Base-by-base conservation (phyloP, 30 jellyfish, hydroid and myxozoan genomes). In the Mastigias papua region DNA sequence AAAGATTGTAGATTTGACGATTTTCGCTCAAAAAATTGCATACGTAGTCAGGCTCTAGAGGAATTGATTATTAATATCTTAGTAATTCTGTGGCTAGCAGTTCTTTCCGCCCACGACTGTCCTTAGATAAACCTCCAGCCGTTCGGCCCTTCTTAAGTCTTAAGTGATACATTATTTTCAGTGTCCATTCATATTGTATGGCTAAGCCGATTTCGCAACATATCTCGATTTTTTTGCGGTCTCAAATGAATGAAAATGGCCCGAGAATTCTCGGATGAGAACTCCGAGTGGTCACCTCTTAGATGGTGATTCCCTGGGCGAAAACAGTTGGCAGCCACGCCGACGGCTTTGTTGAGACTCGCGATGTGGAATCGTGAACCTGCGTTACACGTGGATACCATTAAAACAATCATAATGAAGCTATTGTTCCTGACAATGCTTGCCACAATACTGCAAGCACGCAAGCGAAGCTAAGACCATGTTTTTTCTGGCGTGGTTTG, bases 321-420 rank as follows among this genome's bases (percentile, higher is more conserved):
- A 31, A 84, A 73, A 83, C 93, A 83, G 93, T 83, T 83, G 93
- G 93, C 93, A 83, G 93, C 93, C 93, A 83, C 93, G 93, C 93
- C 93, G 81, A 61, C 72, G 83, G 86, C 81, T 69, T 83, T 83
- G 93, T 83, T 83, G 86, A 49, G 80, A 71, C 93, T 83, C 93
- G 93, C 93, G 93, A 83, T 83, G 93, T 83, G 93, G 86, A 78
- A 73, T 76, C 80, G 84, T 21, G 93, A 71, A 83, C 93, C 93
- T 83, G 93, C 60, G 93, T 30, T 72, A 67, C 93, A 83, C 93
- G 93, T 83, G 93, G 77, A 73, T 78, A 78, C 88, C 78, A 66
- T n/a, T 50, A 16, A 78, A 78, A 78, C 88, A 78, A 63, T 63
- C 34, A 51, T 26, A 31, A 61, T 57, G 63, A 78, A 78, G 88